Conservation (phyloP, 2,888 invertebrate species). For the Chydorus sphaericus region DNA sequence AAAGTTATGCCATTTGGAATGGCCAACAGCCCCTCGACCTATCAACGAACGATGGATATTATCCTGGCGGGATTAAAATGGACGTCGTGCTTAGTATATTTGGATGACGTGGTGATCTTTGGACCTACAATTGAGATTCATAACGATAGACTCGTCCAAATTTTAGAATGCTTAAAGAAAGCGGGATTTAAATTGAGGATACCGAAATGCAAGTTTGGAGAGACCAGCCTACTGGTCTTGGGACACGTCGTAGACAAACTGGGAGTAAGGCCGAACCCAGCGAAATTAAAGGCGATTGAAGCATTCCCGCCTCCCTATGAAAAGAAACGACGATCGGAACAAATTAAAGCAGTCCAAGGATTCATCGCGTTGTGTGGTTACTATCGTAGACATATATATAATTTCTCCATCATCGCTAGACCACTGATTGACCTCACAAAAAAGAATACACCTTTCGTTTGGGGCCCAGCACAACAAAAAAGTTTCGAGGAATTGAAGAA, state of each 20-base stretch:
- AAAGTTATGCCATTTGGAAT: constrained; percentile 23
- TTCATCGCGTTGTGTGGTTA: neutral
- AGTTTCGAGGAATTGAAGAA: neutral
- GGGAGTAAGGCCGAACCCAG: neutral
- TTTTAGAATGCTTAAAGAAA: neutral
- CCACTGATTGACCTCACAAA: neutral
- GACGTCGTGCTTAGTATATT: neutral
- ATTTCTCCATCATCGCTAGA: neutral
- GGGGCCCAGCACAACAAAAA: neutral
- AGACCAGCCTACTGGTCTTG: neutral
- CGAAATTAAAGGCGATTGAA: neutral
- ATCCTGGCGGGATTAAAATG: constrained; percentile 17
- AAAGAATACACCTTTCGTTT: neutral
- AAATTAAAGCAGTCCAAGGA: neutral
- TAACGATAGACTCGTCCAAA: neutral
- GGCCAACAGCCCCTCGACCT: constrained; percentile 21
- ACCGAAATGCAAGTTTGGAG: neutral
- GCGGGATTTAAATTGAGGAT: neutral
- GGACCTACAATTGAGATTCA: neutral
- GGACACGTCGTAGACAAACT: neutral
- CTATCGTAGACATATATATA: neutral
- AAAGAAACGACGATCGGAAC: neutral
- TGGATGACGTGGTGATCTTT: neutral
- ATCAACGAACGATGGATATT: constrained; percentile 25
- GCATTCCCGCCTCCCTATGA: neutral